phyloP scores from a whole-genome alignment of 2,113 vertebrate species.

The Zapus hudsonius region DNA sequence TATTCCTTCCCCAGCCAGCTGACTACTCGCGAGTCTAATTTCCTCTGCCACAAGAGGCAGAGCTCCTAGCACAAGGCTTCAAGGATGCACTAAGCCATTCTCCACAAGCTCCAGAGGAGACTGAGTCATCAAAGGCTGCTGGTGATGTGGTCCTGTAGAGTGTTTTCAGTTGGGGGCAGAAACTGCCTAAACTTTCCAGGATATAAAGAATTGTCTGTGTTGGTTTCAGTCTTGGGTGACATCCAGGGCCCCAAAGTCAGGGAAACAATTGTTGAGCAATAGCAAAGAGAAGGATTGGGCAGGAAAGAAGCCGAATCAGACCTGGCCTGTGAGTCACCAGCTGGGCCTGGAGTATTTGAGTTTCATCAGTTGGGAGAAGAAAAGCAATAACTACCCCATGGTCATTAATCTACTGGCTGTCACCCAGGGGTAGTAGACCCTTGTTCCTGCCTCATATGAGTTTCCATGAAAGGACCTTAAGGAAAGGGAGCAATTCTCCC shows the following conservation, averaged over 20 bases:
- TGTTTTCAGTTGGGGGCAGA: neutral
- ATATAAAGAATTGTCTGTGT: constrained; percentile 62
- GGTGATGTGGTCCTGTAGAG: neutral
- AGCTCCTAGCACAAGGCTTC: neutral
- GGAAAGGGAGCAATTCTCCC: constrained; percentile 55
- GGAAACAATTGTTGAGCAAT: constrained; percentile 64
- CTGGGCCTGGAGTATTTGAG: constrained; percentile 32
- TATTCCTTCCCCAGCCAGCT: constrained; percentile 16
- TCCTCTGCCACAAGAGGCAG: neutral
- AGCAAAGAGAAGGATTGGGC: constrained; percentile 52
- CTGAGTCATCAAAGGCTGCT: no score
- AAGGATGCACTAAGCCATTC: neutral
- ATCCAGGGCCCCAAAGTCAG: constrained; percentile 69
- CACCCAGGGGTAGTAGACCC: constrained; percentile 46
- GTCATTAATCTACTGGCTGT: constrained; percentile 70
- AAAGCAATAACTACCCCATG: constrained; percentile 49
- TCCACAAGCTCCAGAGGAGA: neutral
- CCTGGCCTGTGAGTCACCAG: constrained; percentile 63
- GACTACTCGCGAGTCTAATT: neutral
- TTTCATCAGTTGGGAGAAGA: constrained; percentile 49
- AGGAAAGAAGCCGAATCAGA: constrained; percentile 66
- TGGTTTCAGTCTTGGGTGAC: constrained; percentile 75
- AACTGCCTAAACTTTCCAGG: constrained; percentile 28
- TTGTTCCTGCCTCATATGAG: constrained; percentile 53
- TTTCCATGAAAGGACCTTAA: constrained; percentile 62